Conservation (phyloP, 2,113 vertebrate genomes). For the Psephotus haematonotus region DNA sequence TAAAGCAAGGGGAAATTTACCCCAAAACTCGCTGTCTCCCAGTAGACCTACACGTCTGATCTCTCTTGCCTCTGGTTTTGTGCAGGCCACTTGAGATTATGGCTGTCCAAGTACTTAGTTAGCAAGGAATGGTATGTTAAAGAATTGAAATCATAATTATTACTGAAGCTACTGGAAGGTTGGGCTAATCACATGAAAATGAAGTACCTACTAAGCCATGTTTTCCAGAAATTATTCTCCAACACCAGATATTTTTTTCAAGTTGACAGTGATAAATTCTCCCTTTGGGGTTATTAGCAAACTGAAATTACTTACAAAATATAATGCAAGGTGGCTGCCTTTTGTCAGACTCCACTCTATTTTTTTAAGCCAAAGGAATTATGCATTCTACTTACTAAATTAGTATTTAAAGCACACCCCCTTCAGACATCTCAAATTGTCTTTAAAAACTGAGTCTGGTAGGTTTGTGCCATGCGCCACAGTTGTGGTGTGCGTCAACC, state of each 20-base stretch:
- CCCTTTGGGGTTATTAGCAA: background rate
- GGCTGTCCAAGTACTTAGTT: background rate
- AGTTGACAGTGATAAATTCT: background rate
- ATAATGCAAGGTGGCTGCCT: background rate
- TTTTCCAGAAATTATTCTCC: background rate
- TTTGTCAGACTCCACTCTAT: background rate
- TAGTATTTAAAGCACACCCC: background rate
- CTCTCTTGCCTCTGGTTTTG: background rate
- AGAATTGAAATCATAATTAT: background rate
- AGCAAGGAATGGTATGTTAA: background rate
- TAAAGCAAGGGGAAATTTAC: background rate
- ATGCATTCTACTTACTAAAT: background rate
- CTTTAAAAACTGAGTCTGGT: background rate
- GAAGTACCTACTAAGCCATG: background rate
- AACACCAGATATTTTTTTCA: background rate
- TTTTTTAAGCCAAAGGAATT: background rate
- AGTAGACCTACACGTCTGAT: background rate
- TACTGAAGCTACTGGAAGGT: background rate
- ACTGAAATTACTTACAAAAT: background rate
- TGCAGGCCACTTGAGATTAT: background rate
- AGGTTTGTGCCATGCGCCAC: background rate
- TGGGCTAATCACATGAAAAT: background rate
- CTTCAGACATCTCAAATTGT: background rate
- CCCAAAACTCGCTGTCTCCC: background rate
- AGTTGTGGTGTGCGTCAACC: background rate